phyloP scores from a whole-genome alignment of 1,140 invertebrate genomes.

The Popillia japonica region DNA sequence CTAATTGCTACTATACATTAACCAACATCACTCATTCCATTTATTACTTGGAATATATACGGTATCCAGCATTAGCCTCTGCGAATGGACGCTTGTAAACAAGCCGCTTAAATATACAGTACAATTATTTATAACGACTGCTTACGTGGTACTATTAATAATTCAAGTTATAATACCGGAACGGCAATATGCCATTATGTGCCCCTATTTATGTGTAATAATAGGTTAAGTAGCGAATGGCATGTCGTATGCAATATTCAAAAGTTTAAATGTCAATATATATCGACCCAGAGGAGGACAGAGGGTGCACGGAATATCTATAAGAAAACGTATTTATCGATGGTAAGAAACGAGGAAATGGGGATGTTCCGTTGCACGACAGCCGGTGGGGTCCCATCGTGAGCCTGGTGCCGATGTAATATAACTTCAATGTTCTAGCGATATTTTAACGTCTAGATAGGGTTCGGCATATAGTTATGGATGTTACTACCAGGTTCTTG shows the following conservation, averaged over 20 bases:
- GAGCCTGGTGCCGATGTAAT: constrained; percentile 2
- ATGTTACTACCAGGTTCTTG: not conserved
- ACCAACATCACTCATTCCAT: no score
- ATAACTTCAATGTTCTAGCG: not conserved
- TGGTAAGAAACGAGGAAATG: not conserved
- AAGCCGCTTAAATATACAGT: not conserved
- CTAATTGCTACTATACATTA: no score
- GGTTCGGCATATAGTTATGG: not conserved
- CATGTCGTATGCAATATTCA: constrained; percentile 6
- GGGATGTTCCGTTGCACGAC: constrained; percentile 4
- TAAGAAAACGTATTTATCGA: not conserved
- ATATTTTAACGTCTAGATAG: not conserved
- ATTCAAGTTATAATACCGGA: not conserved
- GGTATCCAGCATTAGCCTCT: no score
- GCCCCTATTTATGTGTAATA: constrained; percentile 6
- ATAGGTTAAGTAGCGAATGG: constrained; percentile 14
- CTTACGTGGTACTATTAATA: constrained; percentile 3
- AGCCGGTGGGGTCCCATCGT: not conserved
- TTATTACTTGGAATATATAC: no score
- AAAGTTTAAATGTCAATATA: constrained; percentile 15
- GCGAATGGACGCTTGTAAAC: not conserved
- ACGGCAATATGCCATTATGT: not conserved
- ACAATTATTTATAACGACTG: not conserved
- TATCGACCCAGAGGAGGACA: not conserved
- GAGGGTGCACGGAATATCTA: not conserved